Conservation (phyloP, 2,888 invertebrate species). For the Microdon myrmicae region DNA sequence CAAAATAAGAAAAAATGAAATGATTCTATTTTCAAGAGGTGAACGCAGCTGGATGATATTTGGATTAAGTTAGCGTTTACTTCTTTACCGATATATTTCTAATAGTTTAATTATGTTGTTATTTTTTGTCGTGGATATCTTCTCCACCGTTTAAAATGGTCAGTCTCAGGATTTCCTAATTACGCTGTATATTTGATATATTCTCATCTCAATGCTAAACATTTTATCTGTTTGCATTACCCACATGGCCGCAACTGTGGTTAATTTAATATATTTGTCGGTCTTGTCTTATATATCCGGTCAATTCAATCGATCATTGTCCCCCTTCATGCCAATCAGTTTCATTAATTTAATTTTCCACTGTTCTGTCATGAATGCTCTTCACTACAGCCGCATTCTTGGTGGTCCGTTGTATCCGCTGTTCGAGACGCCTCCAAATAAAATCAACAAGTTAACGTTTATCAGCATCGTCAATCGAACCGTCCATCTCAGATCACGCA, state of each 20-base stretch:
- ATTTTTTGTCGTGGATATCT: too few relatives aligned
- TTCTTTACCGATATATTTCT: too few relatives aligned
- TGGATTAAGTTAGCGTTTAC: too few relatives aligned
- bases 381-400: conserved; percentile 13
- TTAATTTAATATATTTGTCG: too few relatives aligned
- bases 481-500: conserved; percentile 10
- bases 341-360: conserved; percentile 40
- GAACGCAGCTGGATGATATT: too few relatives aligned
- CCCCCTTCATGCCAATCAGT: conserved; percentile 3
- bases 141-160: too few relatives aligned
- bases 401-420: conserved; percentile 27
- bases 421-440: conserved; percentile 34
- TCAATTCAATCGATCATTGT: conserved; percentile 21
- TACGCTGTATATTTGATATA: too few relatives aligned
- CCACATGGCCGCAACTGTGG: not conserved
- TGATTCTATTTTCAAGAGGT: too few relatives aligned
- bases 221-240: not conserved
- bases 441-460: conserved; percentile 32
- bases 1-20: too few relatives aligned
- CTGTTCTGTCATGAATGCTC: not conserved
- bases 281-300: not conserved
- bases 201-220: not conserved
- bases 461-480: conserved; percentile 32
- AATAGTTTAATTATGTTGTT: too few relatives aligned
- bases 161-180: too few relatives aligned